Evolutionary conservation across 2,797 vertebrate genomes (phyloP), one percentile per base, ranked within the genome.

Genomic region (Delichon dasypus): DNA sequence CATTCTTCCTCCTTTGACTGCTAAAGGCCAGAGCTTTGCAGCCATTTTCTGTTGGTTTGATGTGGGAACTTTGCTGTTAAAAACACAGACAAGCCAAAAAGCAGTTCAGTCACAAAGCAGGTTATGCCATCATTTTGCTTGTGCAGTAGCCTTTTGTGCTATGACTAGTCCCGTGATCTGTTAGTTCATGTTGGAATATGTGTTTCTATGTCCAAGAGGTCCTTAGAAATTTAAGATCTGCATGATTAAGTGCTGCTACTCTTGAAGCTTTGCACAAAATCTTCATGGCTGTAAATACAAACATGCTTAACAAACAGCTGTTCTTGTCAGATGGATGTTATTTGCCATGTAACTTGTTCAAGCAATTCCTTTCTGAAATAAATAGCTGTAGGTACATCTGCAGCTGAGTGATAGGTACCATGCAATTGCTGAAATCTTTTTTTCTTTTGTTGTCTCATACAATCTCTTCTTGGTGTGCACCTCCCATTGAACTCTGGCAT

Each of bases 301-400:
- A 76, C 51, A 27, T 58, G 23, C 64, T 90, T 19, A 68, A 86
- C 66, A 88, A 85, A 73, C 60, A 76, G 51, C 84, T 92, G n/a
- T 66, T 72, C 51, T 55, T 89, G 27, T 88, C 60, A 62, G 45
- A 55, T 65, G 55, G 25, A 26, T 70, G 25, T 85, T 85, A 25
- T 85, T 91, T 89, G 54, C 40, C 22, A 13, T 51, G 27, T 61
- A 66, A 51, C 44, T 68, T 65, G 27, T 76, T 87, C 25, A 86
- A 36, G 36, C 36, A 64, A 38, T 87, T 76, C 36, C 29, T 85
- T 57, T 74, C 51, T 62, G 64, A 89, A 89, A 57, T 68, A 88
- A 86, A 83, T 45, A 79, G 26, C 55, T 77, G 50, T 40, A 86
- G 44, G 19, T 81, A 70, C 42, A 26, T 72, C n/a, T 81, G 48